These are phyloP conservation scores for Smittia sp. DNA, from an alignment of 2,888 invertebrate species.

Conservation along the genomic window DNA sequence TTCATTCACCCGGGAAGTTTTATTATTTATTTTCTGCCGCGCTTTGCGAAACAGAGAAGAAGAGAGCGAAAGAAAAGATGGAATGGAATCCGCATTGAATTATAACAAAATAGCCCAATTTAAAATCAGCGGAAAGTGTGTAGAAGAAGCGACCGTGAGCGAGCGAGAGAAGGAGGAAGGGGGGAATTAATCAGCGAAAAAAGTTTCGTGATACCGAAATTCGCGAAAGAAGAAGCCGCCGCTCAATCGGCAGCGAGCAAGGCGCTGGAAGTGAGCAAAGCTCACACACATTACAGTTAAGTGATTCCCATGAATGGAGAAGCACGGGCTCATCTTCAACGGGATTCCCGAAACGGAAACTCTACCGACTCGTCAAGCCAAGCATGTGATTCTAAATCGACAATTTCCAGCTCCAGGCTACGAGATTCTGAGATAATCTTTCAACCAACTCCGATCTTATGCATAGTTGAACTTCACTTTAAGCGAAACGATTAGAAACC, in stretches of 20 bases:
- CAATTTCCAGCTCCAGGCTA: no score
- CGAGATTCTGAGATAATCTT: no score
- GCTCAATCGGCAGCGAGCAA: not conserved
- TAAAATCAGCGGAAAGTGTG: conserved; percentile 1
- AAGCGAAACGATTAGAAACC: no score
- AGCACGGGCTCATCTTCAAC: no score
- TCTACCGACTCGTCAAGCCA: no score
- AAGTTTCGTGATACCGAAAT: not conserved
- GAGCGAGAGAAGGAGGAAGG: not conserved
- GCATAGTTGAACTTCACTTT: no score
- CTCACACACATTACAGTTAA: not conserved
- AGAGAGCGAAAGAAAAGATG: not conserved
- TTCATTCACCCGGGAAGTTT: conserved; percentile 41
- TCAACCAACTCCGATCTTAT: no score
- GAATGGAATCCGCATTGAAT: not conserved
- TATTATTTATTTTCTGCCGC: conserved; percentile 25
- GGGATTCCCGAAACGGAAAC: no score
- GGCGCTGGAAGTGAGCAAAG: not conserved
- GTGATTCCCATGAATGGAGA: no score
- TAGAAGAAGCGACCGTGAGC: not conserved
- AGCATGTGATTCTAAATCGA: no score
- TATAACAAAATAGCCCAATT: conserved; percentile 3
- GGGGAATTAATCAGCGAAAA: not conserved
- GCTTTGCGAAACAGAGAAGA: not conserved
- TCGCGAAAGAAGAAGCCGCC: not conserved